Conservation (phyloP, 2,113 vertebrate genomes). For the Tautogolabrus adspersus region DNA sequence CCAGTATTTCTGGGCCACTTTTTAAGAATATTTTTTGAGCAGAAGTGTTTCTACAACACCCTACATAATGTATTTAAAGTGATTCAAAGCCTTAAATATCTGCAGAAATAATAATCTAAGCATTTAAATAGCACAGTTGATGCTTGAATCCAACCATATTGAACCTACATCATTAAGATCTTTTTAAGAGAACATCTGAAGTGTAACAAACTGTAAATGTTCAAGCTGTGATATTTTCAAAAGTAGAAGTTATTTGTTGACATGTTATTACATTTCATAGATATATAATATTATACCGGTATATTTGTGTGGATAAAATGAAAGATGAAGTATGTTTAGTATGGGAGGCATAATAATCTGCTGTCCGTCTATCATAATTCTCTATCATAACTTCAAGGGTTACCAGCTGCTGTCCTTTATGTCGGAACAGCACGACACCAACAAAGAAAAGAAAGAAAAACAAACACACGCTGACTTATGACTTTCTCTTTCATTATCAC, state of each 20-base stretch:
- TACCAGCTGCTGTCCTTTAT: neutral
- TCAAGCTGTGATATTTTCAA: neutral
- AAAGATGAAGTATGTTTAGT: neutral
- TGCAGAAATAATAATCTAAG: too few relatives aligned
- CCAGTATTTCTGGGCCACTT: too few relatives aligned
- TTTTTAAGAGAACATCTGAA: too few relatives aligned
- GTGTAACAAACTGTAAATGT: too few relatives aligned
- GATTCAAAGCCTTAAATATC: too few relatives aligned
- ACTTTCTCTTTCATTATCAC: neutral
- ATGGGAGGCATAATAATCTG: neutral
- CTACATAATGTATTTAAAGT: too few relatives aligned
- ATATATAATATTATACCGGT: too few relatives aligned
- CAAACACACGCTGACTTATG: neutral
- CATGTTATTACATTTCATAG: neutral
- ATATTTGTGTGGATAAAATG: neutral
- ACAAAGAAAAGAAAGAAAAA: neutral
- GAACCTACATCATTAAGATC: too few relatives aligned
- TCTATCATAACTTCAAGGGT: slow-evolving; percentile 24
- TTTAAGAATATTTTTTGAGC: too few relatives aligned
- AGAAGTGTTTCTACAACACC: too few relatives aligned
- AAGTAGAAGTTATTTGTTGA: neutral
- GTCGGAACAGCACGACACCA: neutral
- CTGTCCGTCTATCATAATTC: neutral
- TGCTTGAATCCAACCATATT: too few relatives aligned
- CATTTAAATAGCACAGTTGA: too few relatives aligned